phyloP scores from a whole-genome alignment of 2,797 vertebrate genomes.

The Euthynnus affinis region DNA sequence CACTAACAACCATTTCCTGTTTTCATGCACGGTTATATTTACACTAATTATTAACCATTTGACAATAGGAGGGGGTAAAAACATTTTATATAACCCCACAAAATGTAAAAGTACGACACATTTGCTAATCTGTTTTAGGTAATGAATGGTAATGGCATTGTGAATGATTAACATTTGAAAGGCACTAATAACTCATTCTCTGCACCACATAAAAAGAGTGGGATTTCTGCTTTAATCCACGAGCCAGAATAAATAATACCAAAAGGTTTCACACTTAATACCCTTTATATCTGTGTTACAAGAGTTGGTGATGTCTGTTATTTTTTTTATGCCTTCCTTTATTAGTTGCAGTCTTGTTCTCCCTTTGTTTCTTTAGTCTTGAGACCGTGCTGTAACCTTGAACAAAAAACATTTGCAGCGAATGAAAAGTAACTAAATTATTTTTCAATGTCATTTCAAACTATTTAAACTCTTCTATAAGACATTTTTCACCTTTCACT shows the following conservation, averaged over 20 bases:
- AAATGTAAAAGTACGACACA: slow-evolving; percentile 25
- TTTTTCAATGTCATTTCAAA: background rate
- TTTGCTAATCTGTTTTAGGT: slow-evolving; percentile 54
- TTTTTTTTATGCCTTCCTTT: slow-evolving; percentile 35
- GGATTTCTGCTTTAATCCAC: slow-evolving; percentile 59
- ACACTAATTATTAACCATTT: slow-evolving; percentile 61
- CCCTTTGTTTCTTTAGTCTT: slow-evolving; percentile 38
- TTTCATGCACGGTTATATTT: slow-evolving; percentile 50
- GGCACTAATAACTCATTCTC: slow-evolving; percentile 40
- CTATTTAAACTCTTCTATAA: background rate
- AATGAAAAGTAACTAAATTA: background rate
- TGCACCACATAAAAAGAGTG: slow-evolving; percentile 26
- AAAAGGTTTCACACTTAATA: slow-evolving; percentile 55
- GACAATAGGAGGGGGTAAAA: slow-evolving; percentile 28
- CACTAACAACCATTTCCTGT: slow-evolving; percentile 54
- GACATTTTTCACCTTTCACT: background rate
- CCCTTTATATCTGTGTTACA: slow-evolving; percentile 45
- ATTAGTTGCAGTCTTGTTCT: slow-evolving; percentile 41
- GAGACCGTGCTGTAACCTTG: slow-evolving; percentile 16
- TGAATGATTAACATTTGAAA: slow-evolving; percentile 53
- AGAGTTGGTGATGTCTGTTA: slow-evolving; percentile 13
- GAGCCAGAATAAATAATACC: slow-evolving; percentile 55
- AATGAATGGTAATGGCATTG: slow-evolving; percentile 22
- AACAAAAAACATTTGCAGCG: slow-evolving; percentile 1
- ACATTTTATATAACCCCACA: slow-evolving; percentile 20